Evolutionary conservation across 1,140 invertebrate genomes (phyloP), one percentile per base, ranked within the genome.

Genomic region (Maniola jurtina): DNA sequence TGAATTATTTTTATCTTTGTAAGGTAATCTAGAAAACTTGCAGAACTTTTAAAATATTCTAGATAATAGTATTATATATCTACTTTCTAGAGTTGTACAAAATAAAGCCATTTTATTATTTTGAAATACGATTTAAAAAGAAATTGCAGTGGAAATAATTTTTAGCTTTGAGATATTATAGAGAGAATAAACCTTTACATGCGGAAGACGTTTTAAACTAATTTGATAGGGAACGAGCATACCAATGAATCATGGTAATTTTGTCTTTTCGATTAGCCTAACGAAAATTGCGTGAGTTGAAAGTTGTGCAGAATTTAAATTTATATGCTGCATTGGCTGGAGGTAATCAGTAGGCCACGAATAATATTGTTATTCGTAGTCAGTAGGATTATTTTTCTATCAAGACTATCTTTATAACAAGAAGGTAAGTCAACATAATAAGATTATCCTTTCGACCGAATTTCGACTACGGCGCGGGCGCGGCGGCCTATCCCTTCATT

Each of bases 181-280:
- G 0, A 55, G 52, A 55, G 34, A 55, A 55, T 34, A 25, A 55
- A 55, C 52, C 52, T 55, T 55, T 34, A 34, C 34, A 55, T 55
- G 52, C 52, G 52, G 52, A 55, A 55, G 25, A 34, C 52, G 52
- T 55, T 55, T 55, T 55, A 55, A 55, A 25, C 52, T 55, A 55
- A 55, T 55, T 55, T 55, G 52, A 55, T 55, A 55, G 52, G 13
- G 52, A 55, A 55, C 52, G 52, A 55, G 52, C 52, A 55, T 34
- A 55, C 33, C 52, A 55, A 55, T 55, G 52, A 34, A 55, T 55
- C 34, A 55, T 25, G 52, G 52, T 55, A 34, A 55, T 34, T 55
- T 33, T 6, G 52, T 25, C 16, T 55, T 55, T 55, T 55, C 15
- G 48, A 55, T 55, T 55, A 55, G 3, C 16, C 52, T 34, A 55